These are phyloP conservation scores for Nebria ingens DNA, from an alignment of 1,140 invertebrate species.

Conservation along the genomic window DNA sequence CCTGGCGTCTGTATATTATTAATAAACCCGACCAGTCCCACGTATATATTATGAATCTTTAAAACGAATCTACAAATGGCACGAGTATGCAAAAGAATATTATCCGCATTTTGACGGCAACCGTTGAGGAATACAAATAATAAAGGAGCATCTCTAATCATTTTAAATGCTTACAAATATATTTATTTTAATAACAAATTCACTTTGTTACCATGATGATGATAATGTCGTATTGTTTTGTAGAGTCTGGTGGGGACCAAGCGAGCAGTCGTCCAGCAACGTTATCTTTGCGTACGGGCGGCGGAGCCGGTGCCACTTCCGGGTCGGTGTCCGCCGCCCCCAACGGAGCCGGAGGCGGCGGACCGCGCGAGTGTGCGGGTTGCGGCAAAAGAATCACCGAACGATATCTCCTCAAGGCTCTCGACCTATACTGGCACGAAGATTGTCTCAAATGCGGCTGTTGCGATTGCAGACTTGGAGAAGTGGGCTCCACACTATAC, in stretches of 20 bases:
- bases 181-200: too few relatives aligned
- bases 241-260: slow-evolving; percentile 31
- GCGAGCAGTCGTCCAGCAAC: slow-evolving; percentile 18
- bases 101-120: too few relatives aligned
- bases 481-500: slow-evolving; percentile 85
- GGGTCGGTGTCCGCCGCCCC: slow-evolving; percentile 25
- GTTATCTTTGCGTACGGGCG: slow-evolving; percentile 11
- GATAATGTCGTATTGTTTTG: slow-evolving; percentile 18
- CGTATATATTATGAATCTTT: too few relatives aligned
- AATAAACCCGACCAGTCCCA: too few relatives aligned
- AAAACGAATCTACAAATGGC: too few relatives aligned
- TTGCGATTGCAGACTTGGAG: slow-evolving; percentile 83
- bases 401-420: slow-evolving; percentile 62
- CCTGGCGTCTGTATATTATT: too few relatives aligned
- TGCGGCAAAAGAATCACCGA: slow-evolving; percentile 68
- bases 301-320: slow-evolving; percentile 21
- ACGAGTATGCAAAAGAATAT: too few relatives aligned
- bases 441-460: slow-evolving; percentile 90
- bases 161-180: too few relatives aligned
- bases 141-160: too few relatives aligned
- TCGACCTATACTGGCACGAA: slow-evolving; percentile 89
- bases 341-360: slow-evolving; percentile 25
- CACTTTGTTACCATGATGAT: too few relatives aligned
- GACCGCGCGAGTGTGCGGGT: slow-evolving; percentile 58
- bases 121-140: too few relatives aligned